Base-by-base conservation (phyloP, 2,113 vertebrate species). In the Pavo muticus region DNA sequence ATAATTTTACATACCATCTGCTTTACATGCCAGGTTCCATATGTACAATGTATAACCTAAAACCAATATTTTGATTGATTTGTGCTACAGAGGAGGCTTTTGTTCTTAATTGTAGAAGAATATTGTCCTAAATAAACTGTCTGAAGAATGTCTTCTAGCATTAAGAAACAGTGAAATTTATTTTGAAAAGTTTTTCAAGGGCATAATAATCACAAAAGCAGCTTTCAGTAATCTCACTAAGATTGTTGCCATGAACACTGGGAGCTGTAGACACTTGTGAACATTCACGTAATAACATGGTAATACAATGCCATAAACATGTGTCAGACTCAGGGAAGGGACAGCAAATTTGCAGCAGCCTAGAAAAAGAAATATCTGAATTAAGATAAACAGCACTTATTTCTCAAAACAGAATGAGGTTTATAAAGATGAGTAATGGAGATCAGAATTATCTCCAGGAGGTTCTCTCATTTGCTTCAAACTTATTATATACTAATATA, bases 1-100 rank as follows among this genome's bases (percentile, higher is more conserved):
- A 97, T 96, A 97, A 95, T 95, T 95, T 95, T 96, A 90, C 94
- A 92, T 95, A 81, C 95, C 94, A 96, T 93, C 95, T 96, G 94
- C 84, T 96, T 94, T 91, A 81, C 94, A 92, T 97, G 94, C 81
- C 94, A 97, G 90, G 73, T 96, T 95, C 92, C 92, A 95, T 96
- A 95, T 94, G 96, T 80, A 95, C 84, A 92, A 94, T 63, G 85
- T 91, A 96, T 94, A 93, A 73, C 75, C 84, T 85, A 93, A 96
- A 95, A 18, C 78, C 63, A 96, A 96, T 92, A 81, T 90, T 96
- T 97, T 95, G 89, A 88, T 95, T 95, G 95, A 60, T 91, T 67
- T 96, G 94, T 94, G 73, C 74, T 96, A 88, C 80, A 96, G 77
- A 75, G 50, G 81, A 96, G 61, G 91, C 37, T 86, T 91, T 97